These are phyloP conservation scores for Drosophila parabipectinata DNA, from an alignment of 1,140 invertebrate genomes.

Conservation along the genomic window DNA sequence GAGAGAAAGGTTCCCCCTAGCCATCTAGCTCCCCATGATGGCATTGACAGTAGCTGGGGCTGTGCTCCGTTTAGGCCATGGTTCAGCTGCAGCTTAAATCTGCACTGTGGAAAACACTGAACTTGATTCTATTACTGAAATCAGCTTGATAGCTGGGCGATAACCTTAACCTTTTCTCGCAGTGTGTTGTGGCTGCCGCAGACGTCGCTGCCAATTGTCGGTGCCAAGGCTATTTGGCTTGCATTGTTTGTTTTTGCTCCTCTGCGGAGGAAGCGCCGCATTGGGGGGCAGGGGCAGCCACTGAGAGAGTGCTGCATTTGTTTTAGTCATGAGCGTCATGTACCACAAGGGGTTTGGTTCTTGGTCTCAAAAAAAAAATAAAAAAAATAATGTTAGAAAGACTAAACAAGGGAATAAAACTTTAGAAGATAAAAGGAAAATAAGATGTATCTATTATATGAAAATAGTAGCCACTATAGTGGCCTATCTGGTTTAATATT, in stretches of 20 bases:
- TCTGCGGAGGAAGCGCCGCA: slow-evolving; percentile 45
- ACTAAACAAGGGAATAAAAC: too few species aligned
- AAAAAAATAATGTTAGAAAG: background rate
- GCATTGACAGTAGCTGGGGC: too few species aligned
- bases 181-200: slow-evolving; percentile 25
- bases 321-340: slow-evolving; percentile 21
- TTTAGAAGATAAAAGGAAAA: too few species aligned
- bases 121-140: too few species aligned
- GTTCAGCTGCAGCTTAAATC: too few species aligned
- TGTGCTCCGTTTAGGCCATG: too few species aligned
- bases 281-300: slow-evolving; percentile 8
- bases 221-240: slow-evolving; percentile 77
- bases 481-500: background rate
- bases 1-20: background rate
- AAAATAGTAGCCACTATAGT: too few species aligned
- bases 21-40: too few species aligned
- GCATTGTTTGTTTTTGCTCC: slow-evolving; percentile 75
- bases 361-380: background rate
- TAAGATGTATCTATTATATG: too few species aligned
- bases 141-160: too few species aligned
- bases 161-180: slow-evolving; percentile 2
- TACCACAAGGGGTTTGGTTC: slow-evolving; percentile 2
- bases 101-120: too few species aligned
- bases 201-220: slow-evolving; percentile 62
- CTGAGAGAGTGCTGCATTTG: slow-evolving; percentile 30